Evolutionary conservation across 1,140 invertebrate species (phyloP).

Genomic region (Sinella curviseta): DNA sequence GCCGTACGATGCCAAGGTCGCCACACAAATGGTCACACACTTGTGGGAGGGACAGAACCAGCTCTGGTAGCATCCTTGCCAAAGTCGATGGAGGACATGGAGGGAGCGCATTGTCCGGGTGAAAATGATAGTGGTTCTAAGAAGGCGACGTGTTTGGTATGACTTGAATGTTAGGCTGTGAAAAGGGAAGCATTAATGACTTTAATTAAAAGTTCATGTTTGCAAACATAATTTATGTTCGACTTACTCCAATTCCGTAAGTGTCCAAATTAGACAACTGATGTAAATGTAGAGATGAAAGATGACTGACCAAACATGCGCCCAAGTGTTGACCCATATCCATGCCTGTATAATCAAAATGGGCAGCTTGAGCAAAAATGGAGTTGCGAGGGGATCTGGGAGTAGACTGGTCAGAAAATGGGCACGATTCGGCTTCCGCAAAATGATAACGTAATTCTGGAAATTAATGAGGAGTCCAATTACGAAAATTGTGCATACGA

Average conservation of each 20-base stretch:
- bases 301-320: background rate
- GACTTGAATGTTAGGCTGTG: background rate
- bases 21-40: background rate
- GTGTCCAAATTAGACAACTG: background rate
- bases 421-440: background rate
- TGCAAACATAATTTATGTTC: background rate
- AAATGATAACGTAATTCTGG: background rate
- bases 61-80: background rate
- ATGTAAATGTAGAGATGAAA: slow-evolving; percentile 7
- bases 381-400: background rate
- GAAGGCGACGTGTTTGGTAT: background rate
- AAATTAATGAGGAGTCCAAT: background rate
- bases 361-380: background rate
- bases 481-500: background rate
- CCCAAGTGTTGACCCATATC: background rate
- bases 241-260: background rate
- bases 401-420: background rate
- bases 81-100: slow-evolving; percentile 14
- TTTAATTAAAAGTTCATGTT: background rate
- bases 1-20: slow-evolving; percentile 6
- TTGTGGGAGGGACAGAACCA: slow-evolving; percentile 20
- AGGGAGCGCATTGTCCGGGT: background rate
- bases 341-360: background rate
- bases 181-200: background rate
- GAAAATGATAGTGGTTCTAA: background rate